These are phyloP conservation scores for Acanthisitta chloris DNA, from an alignment of 2,113 vertebrate species.

Conservation along the genomic window DNA sequence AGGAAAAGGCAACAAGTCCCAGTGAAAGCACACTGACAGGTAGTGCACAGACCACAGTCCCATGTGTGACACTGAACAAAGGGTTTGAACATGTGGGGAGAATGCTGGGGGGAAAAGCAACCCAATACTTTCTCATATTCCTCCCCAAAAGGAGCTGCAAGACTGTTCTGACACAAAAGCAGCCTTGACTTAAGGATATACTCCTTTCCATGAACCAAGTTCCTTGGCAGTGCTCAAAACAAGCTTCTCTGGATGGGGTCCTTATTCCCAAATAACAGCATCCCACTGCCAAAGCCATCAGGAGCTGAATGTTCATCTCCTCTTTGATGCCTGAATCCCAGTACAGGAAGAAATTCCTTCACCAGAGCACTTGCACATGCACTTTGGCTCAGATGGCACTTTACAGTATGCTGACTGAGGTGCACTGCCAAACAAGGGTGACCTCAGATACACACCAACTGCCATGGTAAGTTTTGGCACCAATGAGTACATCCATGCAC, in stretches of 20 bases:
- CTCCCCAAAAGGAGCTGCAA: background rate
- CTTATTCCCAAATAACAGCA: background rate
- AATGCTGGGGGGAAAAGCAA: background rate
- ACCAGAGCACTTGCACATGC: background rate
- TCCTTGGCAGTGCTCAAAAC: background rate
- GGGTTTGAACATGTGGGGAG: background rate
- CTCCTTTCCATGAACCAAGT: background rate
- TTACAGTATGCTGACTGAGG: rapidly evolving
- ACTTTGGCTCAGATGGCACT: background rate
- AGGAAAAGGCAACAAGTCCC: conserved; percentile 12
- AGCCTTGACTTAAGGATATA: background rate
- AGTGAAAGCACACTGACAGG: background rate
- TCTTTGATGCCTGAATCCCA: background rate
- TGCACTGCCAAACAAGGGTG: background rate
- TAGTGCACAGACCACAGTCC: background rate
- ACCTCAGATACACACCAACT: background rate
- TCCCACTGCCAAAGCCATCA: background rate
- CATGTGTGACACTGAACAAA: background rate
- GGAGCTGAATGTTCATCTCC: background rate
- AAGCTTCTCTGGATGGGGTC: background rate
- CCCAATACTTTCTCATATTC: background rate
- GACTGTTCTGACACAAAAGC: background rate
- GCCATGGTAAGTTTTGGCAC: background rate
- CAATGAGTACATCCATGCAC: background rate
- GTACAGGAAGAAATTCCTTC: background rate